Conservation (phyloP, 2,888 invertebrate species). For the Scaptomyza caliginosa region DNA sequence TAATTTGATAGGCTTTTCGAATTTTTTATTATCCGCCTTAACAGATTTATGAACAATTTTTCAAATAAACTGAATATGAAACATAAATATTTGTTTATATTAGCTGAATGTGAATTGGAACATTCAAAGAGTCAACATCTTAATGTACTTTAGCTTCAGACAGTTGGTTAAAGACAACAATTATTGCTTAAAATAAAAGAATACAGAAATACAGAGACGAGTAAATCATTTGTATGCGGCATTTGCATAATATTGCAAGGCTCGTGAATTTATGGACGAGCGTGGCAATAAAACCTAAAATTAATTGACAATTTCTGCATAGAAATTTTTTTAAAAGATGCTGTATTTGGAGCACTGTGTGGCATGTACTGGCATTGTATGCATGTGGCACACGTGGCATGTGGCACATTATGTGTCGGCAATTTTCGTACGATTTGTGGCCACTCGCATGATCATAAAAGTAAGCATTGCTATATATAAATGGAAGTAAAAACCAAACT, state of each 20-base stretch:
- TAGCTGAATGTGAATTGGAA: not conserved
- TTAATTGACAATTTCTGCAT: conserved; percentile 65
- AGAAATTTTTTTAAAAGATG: conserved; percentile 13
- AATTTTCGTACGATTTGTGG: conserved; percentile 67
- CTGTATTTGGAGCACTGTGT: not conserved
- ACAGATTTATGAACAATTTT: not conserved
- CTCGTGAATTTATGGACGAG: conserved; percentile 53
- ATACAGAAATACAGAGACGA: not conserved
- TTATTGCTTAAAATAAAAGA: not conserved
- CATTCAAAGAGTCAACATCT: not conserved
- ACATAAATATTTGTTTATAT: not conserved
- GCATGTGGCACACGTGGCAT: not conserved
- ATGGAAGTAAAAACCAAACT: too few relatives aligned
- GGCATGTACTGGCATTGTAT: not conserved
- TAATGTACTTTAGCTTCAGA: not conserved
- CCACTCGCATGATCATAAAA: conserved; percentile 6
- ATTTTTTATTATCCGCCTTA: not conserved
- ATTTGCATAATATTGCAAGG: conserved; percentile 43
- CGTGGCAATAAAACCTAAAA: conserved; percentile 64
- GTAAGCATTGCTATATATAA: too few relatives aligned
- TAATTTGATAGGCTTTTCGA: not conserved
- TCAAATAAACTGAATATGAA: too few relatives aligned
- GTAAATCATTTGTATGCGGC: conserved; percentile 46
- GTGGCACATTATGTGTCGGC: conserved; percentile 22
- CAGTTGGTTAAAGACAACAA: not conserved